Percentiles rank a stretch among this genome's conserved stretches.
Conservation (phyloP, 2,888 invertebrate species). For the Eurytoma adleriae region DNA sequence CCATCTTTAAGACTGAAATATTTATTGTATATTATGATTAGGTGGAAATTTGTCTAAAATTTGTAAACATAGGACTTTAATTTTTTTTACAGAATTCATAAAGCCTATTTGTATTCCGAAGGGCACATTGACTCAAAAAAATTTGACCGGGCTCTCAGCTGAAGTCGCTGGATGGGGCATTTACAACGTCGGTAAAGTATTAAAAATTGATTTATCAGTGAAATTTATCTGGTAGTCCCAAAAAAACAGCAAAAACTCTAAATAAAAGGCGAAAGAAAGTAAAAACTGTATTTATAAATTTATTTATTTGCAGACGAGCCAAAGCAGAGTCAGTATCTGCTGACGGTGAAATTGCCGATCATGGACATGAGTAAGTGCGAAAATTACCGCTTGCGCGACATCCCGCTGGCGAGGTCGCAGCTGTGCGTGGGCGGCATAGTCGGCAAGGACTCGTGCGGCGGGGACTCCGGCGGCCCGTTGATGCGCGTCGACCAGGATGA, state of each 20-base stretch:
- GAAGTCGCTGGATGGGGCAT: conserved; percentile 80
- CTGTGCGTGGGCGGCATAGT: conserved; percentile 79
- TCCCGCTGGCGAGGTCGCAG: conserved; percentile 66
- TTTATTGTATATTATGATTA: too few relatives aligned
- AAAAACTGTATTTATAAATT: background rate
- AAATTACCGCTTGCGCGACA: conserved; percentile 8
- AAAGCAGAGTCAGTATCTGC: conserved; percentile 69
- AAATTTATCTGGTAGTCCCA: too few relatives aligned
- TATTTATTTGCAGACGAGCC: conserved; percentile 19
- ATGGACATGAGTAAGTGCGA: conserved; percentile 71
- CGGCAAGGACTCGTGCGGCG: conserved; percentile 80
- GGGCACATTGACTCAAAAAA: conserved; percentile 71
- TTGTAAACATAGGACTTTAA: too few relatives aligned
- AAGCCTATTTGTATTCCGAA: conserved; percentile 80
- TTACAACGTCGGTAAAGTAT: conserved; percentile 71
- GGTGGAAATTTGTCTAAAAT: too few relatives aligned
- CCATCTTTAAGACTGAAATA: too few relatives aligned
- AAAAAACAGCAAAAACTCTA: background rate
- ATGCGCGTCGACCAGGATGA: conserved; percentile 73
- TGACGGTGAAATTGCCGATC: conserved; percentile 76
- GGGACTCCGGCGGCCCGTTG: conserved; percentile 82
- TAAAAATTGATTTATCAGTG: conserved; percentile 17
- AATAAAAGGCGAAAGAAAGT: too few relatives aligned
- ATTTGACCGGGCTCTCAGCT: conserved; percentile 74
- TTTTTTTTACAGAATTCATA: conserved; percentile 73